Conservation (phyloP, 2,797 vertebrate genomes). For the Halcyon smyrnensis region DNA sequence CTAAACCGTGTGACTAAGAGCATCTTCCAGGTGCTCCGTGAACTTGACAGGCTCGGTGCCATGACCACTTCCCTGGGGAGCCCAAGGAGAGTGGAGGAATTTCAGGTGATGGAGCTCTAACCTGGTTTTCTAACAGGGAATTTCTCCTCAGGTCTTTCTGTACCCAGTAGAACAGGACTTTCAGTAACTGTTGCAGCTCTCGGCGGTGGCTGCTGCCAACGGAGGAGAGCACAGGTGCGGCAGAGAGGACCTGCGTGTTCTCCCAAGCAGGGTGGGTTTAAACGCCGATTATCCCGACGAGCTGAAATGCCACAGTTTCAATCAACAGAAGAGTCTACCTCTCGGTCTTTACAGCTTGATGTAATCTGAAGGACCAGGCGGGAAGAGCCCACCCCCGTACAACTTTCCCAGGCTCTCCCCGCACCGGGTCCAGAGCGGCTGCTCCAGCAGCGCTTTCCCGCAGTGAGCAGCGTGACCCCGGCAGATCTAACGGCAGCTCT, state of each 20-base stretch:
- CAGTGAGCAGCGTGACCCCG: accelerated
- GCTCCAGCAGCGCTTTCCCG: not conserved
- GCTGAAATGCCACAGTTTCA: not conserved
- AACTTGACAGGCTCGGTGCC: not conserved
- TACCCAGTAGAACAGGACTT: accelerated
- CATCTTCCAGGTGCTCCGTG: not conserved
- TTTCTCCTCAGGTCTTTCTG: not conserved
- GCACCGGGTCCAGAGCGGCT: accelerated
- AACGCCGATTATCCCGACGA: accelerated
- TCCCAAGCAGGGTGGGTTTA: not conserved
- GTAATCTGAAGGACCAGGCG: not conserved
- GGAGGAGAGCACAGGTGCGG: too few relatives aligned
- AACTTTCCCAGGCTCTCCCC: not conserved
- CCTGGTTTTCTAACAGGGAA: not conserved
- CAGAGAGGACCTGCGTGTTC: not conserved
- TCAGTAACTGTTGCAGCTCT: not conserved
- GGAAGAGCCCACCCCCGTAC: too few relatives aligned
- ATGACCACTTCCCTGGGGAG: not conserved
- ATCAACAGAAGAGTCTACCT: too few relatives aligned
- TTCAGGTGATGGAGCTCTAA: not conserved
- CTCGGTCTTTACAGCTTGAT: accelerated
- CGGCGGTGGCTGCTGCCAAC: not conserved
- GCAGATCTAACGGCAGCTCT: not conserved
- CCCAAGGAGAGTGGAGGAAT: too few relatives aligned
- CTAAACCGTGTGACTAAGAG: not conserved